These are phyloP conservation scores for Muscicapa striata DNA, from an alignment of 2,797 vertebrate genomes.

Conservation along the genomic window DNA sequence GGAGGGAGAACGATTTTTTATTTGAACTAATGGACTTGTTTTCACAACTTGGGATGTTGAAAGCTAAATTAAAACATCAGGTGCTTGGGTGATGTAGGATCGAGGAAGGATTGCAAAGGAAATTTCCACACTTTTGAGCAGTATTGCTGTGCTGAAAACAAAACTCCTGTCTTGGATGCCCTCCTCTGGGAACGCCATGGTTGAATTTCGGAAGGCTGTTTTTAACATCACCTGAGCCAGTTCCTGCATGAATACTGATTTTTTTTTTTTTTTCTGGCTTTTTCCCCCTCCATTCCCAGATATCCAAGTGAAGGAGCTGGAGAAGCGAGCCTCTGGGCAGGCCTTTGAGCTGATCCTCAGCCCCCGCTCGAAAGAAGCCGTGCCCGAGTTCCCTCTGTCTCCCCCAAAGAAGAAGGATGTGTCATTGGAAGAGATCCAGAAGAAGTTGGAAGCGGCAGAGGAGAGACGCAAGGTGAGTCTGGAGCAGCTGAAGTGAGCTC, in stretches of 20 bases:
- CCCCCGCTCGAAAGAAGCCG: conserved; percentile 85
- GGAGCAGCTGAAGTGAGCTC: not conserved
- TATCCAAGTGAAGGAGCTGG: conserved; percentile 93
- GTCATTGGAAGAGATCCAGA: conserved; percentile 94
- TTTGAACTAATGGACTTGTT: not conserved
- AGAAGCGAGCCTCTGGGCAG: conserved; percentile 92
- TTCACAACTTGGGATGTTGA: not conserved
- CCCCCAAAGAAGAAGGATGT: conserved; percentile 91
- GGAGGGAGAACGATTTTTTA: not conserved
- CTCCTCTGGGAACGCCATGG: not conserved
- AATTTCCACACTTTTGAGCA: fast-evolving
- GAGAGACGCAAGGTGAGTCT: conserved; percentile 91
- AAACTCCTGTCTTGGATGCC: fast-evolving
- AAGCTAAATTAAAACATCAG: not conserved
- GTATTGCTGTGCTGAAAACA: not conserved
- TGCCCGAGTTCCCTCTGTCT: conserved; percentile 86
- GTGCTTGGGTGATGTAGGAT: not conserved
- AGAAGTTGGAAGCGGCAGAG: conserved; percentile 92
- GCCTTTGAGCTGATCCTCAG: conserved; percentile 95
- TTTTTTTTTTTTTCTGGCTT: not conserved
- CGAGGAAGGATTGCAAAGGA: not conserved
- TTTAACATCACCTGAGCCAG: not conserved
- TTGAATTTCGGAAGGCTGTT: not conserved
- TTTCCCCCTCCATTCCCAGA: conserved; percentile 64
- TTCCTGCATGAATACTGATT: not conserved